Conservation (phyloP, 2,113 vertebrate genomes). For the Scartelaos histophorus region DNA sequence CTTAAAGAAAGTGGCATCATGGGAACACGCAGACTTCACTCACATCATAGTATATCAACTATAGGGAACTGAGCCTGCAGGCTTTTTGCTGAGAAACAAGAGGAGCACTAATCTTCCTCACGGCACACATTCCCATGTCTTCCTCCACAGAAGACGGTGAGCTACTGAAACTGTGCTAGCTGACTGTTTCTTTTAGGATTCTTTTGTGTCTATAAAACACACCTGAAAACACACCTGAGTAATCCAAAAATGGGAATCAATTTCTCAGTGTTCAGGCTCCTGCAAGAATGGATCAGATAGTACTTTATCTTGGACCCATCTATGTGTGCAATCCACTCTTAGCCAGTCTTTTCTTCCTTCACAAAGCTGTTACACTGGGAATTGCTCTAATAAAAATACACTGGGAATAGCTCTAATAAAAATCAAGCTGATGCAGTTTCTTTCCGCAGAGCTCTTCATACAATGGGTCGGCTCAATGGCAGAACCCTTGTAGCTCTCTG, state of each 20-base stretch:
- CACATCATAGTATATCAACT: no score
- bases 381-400: constrained; percentile 3
- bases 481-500: not conserved
- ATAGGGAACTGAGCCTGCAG: no score
- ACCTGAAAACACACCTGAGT: no score
- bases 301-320: not conserved
- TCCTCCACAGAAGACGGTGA: no score
- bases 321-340: not conserved
- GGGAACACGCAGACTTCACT: no score
- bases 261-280: not conserved
- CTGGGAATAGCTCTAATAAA: constrained; percentile 3
- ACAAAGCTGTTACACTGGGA: not conserved
- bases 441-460: not conserved
- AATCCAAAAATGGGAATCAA: not conserved
- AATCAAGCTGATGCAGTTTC: not conserved
- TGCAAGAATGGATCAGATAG: not conserved
- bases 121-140: no score
- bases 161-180: no score
- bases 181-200: no score
- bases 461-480: not conserved
- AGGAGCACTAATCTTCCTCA: no score
- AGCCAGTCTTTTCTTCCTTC: not conserved
- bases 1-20: no score
- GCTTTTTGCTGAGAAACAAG: no score
- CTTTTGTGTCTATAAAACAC: not conserved